A percentile compares a stretch with the other conserved stretches of the same genome.
Evolutionary conservation across 2,113 vertebrate species (phyloP).

Genomic region (Diphyllodes magnificus): DNA sequence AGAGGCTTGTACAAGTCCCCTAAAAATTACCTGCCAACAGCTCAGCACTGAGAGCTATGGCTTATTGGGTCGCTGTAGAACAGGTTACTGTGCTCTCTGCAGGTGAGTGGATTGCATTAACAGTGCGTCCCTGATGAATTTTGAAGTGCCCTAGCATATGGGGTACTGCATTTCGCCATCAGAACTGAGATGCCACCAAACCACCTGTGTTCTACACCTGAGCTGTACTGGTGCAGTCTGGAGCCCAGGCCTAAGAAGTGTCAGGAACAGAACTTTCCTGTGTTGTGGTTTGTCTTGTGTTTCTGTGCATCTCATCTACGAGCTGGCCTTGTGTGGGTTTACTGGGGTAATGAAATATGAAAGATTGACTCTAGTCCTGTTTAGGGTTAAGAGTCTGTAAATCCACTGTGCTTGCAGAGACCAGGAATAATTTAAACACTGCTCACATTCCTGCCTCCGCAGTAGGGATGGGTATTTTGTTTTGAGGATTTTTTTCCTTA

Average conservation of each 20-base stretch:
- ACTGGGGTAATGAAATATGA: background rate
- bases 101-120: background rate
- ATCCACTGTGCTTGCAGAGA: background rate
- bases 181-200: background rate
- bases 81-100: background rate
- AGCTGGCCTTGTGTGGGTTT: background rate
- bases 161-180: background rate
- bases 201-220: background rate
- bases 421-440: constrained; percentile 50
- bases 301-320: background rate
- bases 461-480: constrained; percentile 50
- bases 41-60: background rate
- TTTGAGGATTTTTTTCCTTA: constrained; percentile 54
- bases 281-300: background rate
- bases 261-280: background rate
- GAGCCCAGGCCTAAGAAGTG: background rate
- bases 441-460: constrained; percentile 48
- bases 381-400: constrained; percentile 39
- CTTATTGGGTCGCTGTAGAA: background rate
- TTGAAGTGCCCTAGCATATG: background rate
- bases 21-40: background rate
- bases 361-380: constrained; percentile 1
- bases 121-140: background rate
- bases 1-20: background rate
- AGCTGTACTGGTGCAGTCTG: background rate